Evolutionary conservation across 2,888 invertebrate species (phyloP), one percentile per base, ranked within the genome.

Genomic region (Nezara viridula): DNA sequence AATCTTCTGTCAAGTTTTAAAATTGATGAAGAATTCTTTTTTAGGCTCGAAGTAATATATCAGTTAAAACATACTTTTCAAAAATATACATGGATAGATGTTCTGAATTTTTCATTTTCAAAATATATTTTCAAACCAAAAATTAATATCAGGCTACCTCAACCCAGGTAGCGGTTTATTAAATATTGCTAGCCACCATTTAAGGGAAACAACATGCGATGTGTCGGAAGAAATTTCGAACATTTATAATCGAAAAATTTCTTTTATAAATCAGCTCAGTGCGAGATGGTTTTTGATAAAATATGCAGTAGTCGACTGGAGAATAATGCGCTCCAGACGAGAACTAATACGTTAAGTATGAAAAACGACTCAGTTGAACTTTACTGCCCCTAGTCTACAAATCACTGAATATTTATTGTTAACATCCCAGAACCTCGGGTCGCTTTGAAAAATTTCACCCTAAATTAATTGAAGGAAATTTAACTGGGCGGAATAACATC

Each of bases 221-320:
- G 32, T 32, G 60, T 16, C 60, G 16, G 60, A 9, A 37, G 66
- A 73, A 73, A 73, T 73, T 73, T 73, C 9, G 21, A 73, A 37
- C 66, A 73, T 73, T 73, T 21, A 37, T 32, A 19, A 73, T 37
- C 0, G 37, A 73, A 37, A 73, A 73, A 37, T 19, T 73, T 37
- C 19, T 73, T 73, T 73, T 73, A 73, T 73, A 73, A 73, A 73
- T 73, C 66, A 73, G 32, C 32, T 73, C 37, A 12, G 66, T 73
- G 66, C 66, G 81, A 81, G 81, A 47, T 47, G 44, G 81, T 81
- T 81, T 81, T 81, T 40, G 44, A 81, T 81, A 81, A 81, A 81
- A 44, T 44, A 44, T 44, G n/a, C 44, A 44, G 44, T n/a, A 44
- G 44, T 9, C 44, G 81, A 44, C 44, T 81, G 66, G 66, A 73